Conservation (phyloP, 1,140 invertebrate genomes). For the Carposina sasakii region DNA sequence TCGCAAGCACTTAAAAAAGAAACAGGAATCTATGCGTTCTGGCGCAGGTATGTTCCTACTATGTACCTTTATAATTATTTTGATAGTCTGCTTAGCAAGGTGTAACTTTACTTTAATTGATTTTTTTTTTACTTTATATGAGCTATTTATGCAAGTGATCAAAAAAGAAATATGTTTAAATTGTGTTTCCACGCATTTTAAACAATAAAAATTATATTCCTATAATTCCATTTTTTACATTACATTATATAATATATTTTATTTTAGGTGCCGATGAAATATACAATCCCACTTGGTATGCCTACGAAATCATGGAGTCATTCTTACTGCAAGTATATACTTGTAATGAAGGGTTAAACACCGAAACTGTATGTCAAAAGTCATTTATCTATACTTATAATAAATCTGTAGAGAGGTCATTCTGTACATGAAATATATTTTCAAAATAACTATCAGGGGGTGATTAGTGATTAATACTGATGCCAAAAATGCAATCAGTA, state of each 20-base stretch:
- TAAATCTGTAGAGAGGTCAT: no score
- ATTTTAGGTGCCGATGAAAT: constrained; percentile 22
- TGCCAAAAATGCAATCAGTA: no score
- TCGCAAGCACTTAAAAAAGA: constrained; percentile 18
- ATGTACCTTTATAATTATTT: neutral
- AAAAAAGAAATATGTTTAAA: constrained; percentile 2
- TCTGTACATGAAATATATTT: no score
- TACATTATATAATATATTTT: constrained; percentile 9
- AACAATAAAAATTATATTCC: constrained; percentile 2
- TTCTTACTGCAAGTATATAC: constrained; percentile 23
- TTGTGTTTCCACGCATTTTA: neutral
- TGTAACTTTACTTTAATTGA: neutral
- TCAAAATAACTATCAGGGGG: no score
- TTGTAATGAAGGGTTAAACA: constrained; percentile 17
- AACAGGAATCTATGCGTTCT: constrained; percentile 18
- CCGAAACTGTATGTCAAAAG: constrained; percentile 21
- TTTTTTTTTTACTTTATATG: constrained; percentile 1
- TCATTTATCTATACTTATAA: no score
- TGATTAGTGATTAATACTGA: no score
- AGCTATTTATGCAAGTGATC: constrained; percentile 2
- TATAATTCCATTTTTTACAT: constrained; percentile 2
- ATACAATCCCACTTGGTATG: constrained; percentile 23
- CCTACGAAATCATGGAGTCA: constrained; percentile 24
- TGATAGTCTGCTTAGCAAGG: neutral
- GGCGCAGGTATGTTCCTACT: constrained; percentile 12